These are phyloP conservation scores for Siniperca knerii DNA, from an alignment of 2,113 vertebrate genomes.

Conservation along the genomic window DNA sequence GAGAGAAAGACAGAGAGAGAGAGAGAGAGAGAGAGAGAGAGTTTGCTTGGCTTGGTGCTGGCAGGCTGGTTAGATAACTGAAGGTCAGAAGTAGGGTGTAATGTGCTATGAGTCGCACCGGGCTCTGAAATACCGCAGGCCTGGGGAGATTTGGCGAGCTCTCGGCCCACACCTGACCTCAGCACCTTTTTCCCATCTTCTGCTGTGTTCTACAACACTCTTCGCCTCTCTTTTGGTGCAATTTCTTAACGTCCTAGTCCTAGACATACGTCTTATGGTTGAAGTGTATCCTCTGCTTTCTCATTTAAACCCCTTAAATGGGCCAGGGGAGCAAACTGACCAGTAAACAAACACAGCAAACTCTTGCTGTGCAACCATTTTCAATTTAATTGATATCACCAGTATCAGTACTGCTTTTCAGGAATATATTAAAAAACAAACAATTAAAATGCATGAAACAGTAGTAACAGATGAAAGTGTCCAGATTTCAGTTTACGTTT, in stretches of 20 bases:
- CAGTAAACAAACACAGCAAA: background rate
- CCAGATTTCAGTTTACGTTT: no score
- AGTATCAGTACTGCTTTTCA: no score
- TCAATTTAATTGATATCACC: background rate
- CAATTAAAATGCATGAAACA: no score
- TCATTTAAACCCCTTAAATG: slow-evolving; percentile 1
- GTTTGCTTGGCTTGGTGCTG: slow-evolving; percentile 45
- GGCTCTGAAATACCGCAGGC: slow-evolving; percentile 76
- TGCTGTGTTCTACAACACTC: slow-evolving; percentile 3
- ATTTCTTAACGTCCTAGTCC: background rate
- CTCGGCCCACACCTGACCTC: slow-evolving; percentile 59
- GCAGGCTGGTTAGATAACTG: slow-evolving; percentile 70
- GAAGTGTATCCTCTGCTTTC: background rate
- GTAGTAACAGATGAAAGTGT: no score
- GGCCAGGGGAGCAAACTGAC: background rate
- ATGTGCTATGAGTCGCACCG: slow-evolving; percentile 61
- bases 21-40: slow-evolving; percentile 10
- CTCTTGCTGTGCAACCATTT: background rate
- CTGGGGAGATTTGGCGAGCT: slow-evolving; percentile 39
- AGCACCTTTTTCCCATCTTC: slow-evolving; percentile 32
- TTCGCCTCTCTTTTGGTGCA: background rate
- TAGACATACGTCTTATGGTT: background rate
- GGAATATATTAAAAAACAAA: no score
- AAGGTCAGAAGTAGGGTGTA: slow-evolving; percentile 67
- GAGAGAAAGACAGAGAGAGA: background rate